phyloP scores from a whole-genome alignment of 2,888 invertebrate genomes.

The Apomyelois bistriatella region DNA sequence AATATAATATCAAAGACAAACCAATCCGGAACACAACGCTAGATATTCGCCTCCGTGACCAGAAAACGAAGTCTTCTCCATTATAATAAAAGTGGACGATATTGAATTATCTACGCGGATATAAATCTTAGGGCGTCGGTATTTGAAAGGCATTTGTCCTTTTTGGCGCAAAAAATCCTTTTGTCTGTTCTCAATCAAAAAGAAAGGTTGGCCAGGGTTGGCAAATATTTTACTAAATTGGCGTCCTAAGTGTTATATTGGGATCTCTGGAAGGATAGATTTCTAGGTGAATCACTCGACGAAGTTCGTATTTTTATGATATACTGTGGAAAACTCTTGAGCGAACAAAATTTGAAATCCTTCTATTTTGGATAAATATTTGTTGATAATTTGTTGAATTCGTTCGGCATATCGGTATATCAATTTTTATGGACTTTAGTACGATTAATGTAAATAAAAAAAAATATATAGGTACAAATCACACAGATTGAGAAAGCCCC shows the following conservation, averaged over 20 bases:
- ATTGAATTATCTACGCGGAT: slow-evolving; percentile 58
- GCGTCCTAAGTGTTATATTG: slow-evolving; percentile 5
- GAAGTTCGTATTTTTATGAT: background rate
- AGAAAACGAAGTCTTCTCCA: slow-evolving; percentile 42
- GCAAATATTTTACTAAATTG: slow-evolving; percentile 19
- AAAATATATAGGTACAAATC: too few species aligned
- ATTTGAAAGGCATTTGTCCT: slow-evolving; percentile 61
- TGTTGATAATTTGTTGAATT: too few species aligned
- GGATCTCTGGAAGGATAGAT: background rate
- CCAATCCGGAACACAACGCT: slow-evolving; percentile 19
- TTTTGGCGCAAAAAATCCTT: slow-evolving; percentile 50
- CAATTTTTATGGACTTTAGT: too few species aligned
- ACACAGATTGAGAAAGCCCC: too few species aligned
- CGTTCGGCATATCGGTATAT: too few species aligned
- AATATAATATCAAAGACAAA: slow-evolving; percentile 11
- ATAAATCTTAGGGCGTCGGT: slow-evolving; percentile 50
- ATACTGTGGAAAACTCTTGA: too few species aligned
- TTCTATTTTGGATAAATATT: too few species aligned
- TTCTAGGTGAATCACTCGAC: background rate
- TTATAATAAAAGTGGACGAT: slow-evolving; percentile 49
- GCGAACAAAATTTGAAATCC: too few species aligned
- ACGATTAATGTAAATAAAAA: too few species aligned
- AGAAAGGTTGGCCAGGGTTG: slow-evolving; percentile 30
- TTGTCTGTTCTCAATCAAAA: slow-evolving; percentile 65
- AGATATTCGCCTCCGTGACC: slow-evolving; percentile 29